Evolutionary conservation across 37 sponge, comb jelly and placozoan genomes (phyloP), one percentile per base, ranked within the genome.

Genomic region (Axinella damicornis): DNA sequence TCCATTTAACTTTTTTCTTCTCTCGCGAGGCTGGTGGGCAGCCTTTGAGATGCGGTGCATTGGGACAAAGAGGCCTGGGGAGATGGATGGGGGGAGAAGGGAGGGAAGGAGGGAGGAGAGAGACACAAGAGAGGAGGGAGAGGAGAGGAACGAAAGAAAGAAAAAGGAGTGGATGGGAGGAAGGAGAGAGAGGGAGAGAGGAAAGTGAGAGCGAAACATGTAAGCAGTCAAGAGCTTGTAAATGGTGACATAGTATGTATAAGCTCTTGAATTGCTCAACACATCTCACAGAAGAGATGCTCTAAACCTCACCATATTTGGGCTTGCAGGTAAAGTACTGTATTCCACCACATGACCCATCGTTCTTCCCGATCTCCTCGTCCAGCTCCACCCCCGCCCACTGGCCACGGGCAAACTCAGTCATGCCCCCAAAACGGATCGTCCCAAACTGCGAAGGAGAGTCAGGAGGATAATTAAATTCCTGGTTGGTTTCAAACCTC

Each of bases 331-430:
- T 87, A 87, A 98, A 98, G 81, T 96, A 98, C n/a, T 88, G 82
- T n/a, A 88, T 90, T 31, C 97, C 96, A 30, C 83, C 88, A 25
- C 86, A 85, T 2, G 95, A 91, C 6, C 99, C 99, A 70, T 98
- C 92, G 72, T 96, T 92, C 85, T 94, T 98, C 28, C 99, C 99
- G 14, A 81, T 67, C 19, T 86, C 85, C 24, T 94, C 93, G 60
- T 98, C 95, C 39, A 94, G 79, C 79, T 96, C 97, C 13, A 98
- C 74, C 41, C 99, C 99, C 13, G 84, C 95, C 95, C 93, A 98
- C 76, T 57, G 70, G 0, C 98, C 98, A 6, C 80, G 69, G 6
- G 87, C 86, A 69, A 94, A 96, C 73, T 96, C 94, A 18, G 86
- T 88, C 32, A 55, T 40, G 0, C 98, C 98, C 37, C 89, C 76